Evolutionary conservation across 1,140 invertebrate genomes (phyloP).

Genomic region (Matsumurasca onukii): DNA sequence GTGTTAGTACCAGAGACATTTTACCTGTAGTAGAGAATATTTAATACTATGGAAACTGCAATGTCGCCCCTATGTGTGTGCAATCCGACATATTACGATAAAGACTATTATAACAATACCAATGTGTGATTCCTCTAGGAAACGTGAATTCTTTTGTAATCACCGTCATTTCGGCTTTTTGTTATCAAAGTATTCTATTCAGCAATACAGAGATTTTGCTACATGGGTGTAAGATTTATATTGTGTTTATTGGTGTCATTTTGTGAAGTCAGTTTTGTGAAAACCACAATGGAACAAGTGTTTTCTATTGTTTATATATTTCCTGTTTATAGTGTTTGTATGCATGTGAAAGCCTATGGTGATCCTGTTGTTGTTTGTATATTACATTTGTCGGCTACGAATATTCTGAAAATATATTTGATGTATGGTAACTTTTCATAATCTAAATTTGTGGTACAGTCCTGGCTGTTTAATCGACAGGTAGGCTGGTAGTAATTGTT

Average conservation of each 20-base stretch:
- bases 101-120: slow-evolving; percentile 13
- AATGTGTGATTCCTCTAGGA: not conserved
- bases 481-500: too few species aligned
- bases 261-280: not conserved
- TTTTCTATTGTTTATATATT: slow-evolving; percentile 19
- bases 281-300: not conserved
- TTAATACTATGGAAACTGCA: too few species aligned
- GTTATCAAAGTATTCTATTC: slow-evolving; percentile 3
- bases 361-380: too few species aligned
- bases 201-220: slow-evolving; percentile 9
- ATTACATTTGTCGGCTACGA: too few species aligned
- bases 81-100: not conserved
- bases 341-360: not conserved
- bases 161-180: not conserved
- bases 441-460: too few species aligned
- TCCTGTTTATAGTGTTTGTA: slow-evolving; percentile 11
- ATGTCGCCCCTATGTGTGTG: slow-evolving; percentile 1
- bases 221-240: slow-evolving; percentile 6
- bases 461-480: too few species aligned
- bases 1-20: too few species aligned
- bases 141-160: not conserved
- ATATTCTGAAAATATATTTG: too few species aligned
- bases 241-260: slow-evolving; percentile 5
- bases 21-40: too few species aligned
- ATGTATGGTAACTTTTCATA: too few species aligned